phyloP scores from a whole-genome alignment of 2,113 vertebrate genomes.

The Promerops cafer region DNA sequence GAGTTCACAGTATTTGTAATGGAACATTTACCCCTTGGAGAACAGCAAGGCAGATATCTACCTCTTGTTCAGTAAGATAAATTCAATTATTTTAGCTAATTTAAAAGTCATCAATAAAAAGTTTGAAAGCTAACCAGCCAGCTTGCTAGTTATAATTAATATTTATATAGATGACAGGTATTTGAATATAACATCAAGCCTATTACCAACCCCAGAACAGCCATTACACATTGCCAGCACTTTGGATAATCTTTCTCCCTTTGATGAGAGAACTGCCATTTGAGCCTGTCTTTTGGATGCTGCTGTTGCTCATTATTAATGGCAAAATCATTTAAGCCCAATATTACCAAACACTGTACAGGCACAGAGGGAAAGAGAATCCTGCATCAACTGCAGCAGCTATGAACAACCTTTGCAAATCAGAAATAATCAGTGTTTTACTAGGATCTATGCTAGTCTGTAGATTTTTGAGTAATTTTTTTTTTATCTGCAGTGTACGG shows the following conservation, averaged over 20 bases:
- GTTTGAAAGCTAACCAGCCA: neutral
- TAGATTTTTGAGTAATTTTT: neutral
- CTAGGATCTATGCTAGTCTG: neutral
- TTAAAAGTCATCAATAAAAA: conserved; percentile 24
- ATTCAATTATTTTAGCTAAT: neutral
- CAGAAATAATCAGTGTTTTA: neutral
- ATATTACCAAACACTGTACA: neutral
- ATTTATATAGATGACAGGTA: neutral
- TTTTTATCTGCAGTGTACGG: neutral
- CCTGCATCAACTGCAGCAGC: neutral
- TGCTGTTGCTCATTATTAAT: neutral
- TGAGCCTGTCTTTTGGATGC: neutral
- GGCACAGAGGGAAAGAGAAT: neutral
- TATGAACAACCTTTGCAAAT: neutral
- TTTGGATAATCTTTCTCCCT: neutral
- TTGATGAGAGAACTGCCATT: neutral
- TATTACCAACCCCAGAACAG: neutral
- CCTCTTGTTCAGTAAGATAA: neutral
- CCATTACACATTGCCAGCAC: neutral
- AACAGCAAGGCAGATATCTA: neutral
- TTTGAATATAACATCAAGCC: neutral
- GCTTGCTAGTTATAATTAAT: neutral
- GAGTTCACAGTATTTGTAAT: neutral
- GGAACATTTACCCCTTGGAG: neutral
- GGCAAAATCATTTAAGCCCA: neutral